Percentiles rank a stretch among this genome's conserved stretches.
These are phyloP conservation scores for Notolepis coatsorum DNA, from an alignment of 2,797 vertebrate genomes.

Conservation along the genomic window DNA sequence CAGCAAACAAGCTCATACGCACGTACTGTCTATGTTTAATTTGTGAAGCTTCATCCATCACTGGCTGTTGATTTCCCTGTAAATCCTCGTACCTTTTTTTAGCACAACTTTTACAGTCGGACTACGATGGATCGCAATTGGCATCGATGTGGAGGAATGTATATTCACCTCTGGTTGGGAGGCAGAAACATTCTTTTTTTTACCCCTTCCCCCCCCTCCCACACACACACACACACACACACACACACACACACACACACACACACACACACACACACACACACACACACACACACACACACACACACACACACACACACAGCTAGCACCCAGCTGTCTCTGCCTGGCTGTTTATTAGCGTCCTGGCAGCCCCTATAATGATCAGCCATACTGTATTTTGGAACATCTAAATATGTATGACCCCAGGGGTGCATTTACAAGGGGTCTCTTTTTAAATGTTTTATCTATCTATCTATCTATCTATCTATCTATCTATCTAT, in stretches of 20 bases:
- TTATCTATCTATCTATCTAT: too few relatives aligned
- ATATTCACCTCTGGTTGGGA: slow-evolving; percentile 42
- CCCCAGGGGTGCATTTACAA: slow-evolving; percentile 39
- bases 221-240: too few relatives aligned
- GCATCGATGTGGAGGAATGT: background rate
- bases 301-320: too few relatives aligned
- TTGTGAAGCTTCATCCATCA: slow-evolving; percentile 18
- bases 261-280: too few relatives aligned
- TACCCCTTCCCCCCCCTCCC: too few relatives aligned
- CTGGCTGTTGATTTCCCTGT: slow-evolving; percentile 33
- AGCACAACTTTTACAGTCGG: slow-evolving; percentile 45
- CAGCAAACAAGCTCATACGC: slow-evolving; percentile 1
- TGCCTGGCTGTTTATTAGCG: slow-evolving; percentile 39
- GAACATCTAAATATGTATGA: slow-evolving; percentile 44
- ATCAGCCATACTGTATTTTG: slow-evolving; percentile 43
- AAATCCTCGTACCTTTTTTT: slow-evolving; percentile 48
- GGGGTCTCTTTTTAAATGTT: slow-evolving; percentile 40
- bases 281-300: too few relatives aligned
- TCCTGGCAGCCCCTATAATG: slow-evolving; percentile 20
- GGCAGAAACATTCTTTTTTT: slow-evolving; percentile 45
- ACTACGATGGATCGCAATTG: slow-evolving; percentile 26
- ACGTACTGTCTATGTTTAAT: slow-evolving; percentile 7
- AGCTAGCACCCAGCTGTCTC: slow-evolving; percentile 38
- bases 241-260: too few relatives aligned
- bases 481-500: too few relatives aligned